Conservation (phyloP, 1,140 invertebrate species). For the Apis cerana region DNA sequence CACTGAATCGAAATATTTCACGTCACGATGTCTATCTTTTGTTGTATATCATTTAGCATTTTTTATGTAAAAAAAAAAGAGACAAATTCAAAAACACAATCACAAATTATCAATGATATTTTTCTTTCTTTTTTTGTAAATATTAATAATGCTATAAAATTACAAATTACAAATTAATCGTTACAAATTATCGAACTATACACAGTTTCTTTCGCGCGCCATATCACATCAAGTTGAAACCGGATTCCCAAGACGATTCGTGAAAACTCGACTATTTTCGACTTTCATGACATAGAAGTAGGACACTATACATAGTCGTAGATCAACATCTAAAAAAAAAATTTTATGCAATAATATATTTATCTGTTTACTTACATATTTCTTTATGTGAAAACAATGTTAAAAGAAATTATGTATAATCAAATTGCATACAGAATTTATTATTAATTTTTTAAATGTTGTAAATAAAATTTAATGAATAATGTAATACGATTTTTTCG, state of each 20-base stretch:
- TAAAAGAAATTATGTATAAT: neutral
- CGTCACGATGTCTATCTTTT: neutral
- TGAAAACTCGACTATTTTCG: neutral
- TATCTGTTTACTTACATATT: constrained; percentile 40
- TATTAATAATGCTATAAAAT: neutral
- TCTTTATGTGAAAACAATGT: constrained; percentile 51
- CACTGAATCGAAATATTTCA: neutral
- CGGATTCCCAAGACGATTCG: neutral
- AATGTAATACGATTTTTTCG: constrained; percentile 21
- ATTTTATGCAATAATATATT: neutral
- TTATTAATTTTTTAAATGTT: no score
- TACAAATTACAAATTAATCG: neutral
- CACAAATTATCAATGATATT: no score
- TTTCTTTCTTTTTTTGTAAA: no score
- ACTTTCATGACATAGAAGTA: neutral
- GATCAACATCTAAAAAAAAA: neutral
- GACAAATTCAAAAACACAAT: no score
- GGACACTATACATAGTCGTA: neutral
- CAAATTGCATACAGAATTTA: neutral
- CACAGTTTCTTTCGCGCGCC: no score
- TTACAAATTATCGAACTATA: no score
- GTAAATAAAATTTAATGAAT: neutral
- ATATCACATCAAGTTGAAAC: no score
- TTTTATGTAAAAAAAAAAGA: no score
- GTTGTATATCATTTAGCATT: no score